Conservation (phyloP, 92 coral and sea anemone genomes). For the Pocillopora meandrina region DNA sequence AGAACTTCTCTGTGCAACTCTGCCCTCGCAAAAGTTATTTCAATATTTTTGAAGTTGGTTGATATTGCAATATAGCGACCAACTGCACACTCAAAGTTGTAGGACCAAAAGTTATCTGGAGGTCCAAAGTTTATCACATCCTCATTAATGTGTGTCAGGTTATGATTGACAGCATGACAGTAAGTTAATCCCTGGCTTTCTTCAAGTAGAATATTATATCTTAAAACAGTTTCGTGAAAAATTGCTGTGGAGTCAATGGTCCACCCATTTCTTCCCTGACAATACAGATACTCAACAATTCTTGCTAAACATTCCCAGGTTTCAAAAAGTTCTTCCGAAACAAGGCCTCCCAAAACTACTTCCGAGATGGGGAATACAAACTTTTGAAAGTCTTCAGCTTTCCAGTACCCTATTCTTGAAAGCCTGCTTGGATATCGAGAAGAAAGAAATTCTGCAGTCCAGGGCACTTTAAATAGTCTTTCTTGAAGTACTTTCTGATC, state of each 20-base stretch:
- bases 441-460: background rate
- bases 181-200: no score
- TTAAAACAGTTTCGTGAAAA: no score
- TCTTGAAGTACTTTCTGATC: background rate
- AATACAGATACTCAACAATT: no score
- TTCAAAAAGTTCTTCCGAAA: constrained; percentile 1
- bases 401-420: constrained; percentile 19
- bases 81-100: constrained; percentile 41
- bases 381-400: constrained; percentile 32
- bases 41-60: constrained; percentile 39
- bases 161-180: background rate
- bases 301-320: background rate
- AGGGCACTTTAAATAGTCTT: background rate
- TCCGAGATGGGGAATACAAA: constrained; percentile 46
- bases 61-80: constrained; percentile 23
- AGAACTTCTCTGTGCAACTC: constrained; percentile 38
- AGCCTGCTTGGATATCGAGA: constrained; percentile 10
- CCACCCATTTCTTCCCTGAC: no score
- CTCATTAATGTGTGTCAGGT: constrained; percentile 8
- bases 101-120: constrained; percentile 45
- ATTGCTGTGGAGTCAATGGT: no score
- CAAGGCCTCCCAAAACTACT: constrained; percentile 30
- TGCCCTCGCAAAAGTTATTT: constrained; percentile 46
- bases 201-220: no score
- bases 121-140: constrained; percentile 37